A percentile compares a stretch with the other conserved stretches of the same genome.
These are phyloP conservation scores for human (Homo sapiens) DNA, from an alignment of 2,113 vertebrate genomes.

Conservation along the genomic window GRCh38 chr20:47064501-47065000, in stretches of 20 bases:
- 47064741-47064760: not conserved
- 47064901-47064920: no score
- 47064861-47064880: no score
- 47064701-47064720: not conserved
- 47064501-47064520: not conserved
- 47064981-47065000: no score
- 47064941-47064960: no score
- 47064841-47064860: fast-evolving
- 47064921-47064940: no score
- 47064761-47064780: not conserved
- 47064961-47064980: no score
- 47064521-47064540: not conserved
- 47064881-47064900: no score
- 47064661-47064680: not conserved
- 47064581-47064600: no score
- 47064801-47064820: not conserved
- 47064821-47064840: fast-evolving
- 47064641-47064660: not conserved
- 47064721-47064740: not conserved
- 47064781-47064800: no score
- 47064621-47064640: not conserved
- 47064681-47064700: not conserved
- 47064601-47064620: fast-evolving
- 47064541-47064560: not conserved
- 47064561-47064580: not conserved